A percentile compares a stretch with the other conserved stretches of the same genome.
These are phyloP conservation scores for Pelusios castaneus DNA, from an alignment of 2,113 vertebrate species.

Conservation along the genomic window DNA sequence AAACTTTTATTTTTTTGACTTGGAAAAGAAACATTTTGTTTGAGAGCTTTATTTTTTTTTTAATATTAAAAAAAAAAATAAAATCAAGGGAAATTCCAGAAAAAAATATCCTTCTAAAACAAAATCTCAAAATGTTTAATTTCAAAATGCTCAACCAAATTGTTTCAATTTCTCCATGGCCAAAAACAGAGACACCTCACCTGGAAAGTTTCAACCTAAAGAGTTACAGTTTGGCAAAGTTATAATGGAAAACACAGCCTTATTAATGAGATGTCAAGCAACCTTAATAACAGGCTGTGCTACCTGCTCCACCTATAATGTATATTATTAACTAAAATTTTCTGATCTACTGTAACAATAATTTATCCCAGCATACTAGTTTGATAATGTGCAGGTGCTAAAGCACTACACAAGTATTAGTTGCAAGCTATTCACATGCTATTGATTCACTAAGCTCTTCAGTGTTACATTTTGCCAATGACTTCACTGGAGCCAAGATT, in stretches of 20 bases:
- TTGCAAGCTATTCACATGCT: background rate
- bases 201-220: background rate
- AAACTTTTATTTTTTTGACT: background rate
- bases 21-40: background rate
- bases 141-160: background rate
- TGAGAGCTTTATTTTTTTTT: background rate
- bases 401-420: background rate
- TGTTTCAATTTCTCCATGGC: background rate
- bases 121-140: background rate
- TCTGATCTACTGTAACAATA: background rate
- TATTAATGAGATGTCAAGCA: background rate
- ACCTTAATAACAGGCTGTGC: background rate
- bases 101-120: background rate
- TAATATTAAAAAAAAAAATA: background rate
- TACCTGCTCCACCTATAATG: background rate
- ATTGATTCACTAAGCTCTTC: background rate
- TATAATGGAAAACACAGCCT: background rate
- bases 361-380: background rate
- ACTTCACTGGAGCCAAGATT: background rate
- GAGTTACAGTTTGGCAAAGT: background rate
- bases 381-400: background rate
- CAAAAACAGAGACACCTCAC: background rate
- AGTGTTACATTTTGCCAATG: rapidly evolving
- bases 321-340: background rate
- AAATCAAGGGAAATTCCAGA: background rate